A percentile compares a stretch with the other conserved stretches of the same genome.
phyloP scores from a whole-genome alignment of 30 jellyfish, hydroid and myxozoan species.

The Cassiopea xamachana region DNA sequence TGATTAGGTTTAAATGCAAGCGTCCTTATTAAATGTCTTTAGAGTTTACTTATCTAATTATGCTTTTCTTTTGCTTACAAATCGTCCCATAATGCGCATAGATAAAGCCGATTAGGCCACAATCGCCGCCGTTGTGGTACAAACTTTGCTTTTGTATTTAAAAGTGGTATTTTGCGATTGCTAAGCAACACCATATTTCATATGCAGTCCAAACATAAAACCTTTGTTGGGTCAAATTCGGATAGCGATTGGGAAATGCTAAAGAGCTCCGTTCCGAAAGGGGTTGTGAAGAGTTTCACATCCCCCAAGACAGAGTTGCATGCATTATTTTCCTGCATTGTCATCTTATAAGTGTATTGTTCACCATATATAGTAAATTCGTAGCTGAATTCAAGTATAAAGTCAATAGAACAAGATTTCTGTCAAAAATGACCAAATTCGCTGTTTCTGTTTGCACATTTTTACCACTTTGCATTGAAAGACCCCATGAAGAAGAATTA shows the following conservation, averaged over 20 bases:
- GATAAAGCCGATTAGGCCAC: background rate
- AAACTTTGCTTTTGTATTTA: background rate
- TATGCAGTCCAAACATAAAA: background rate
- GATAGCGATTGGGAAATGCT: background rate
- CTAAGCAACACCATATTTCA: background rate
- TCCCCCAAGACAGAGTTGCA: too few relatives aligned
- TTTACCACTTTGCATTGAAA: too few relatives aligned
- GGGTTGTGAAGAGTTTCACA: too few relatives aligned
- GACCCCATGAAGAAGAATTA: too few relatives aligned
- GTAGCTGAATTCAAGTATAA: too few relatives aligned
- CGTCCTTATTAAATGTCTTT: background rate
- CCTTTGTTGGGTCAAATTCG: background rate
- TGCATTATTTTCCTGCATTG: too few relatives aligned
- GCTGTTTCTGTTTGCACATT: too few relatives aligned
- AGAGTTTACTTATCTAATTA: background rate
- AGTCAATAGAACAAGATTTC: too few relatives aligned
- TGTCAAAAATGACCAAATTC: too few relatives aligned
- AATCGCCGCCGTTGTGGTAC: background rate
- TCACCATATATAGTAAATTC: too few relatives aligned
- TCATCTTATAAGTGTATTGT: too few relatives aligned
- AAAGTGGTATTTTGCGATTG: background rate
- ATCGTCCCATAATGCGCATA: background rate
- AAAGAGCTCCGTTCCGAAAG: too few relatives aligned
- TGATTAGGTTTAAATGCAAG: background rate
- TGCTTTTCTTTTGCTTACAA: background rate